Percentiles rank a stretch among this genome's conserved stretches.
Conservation (phyloP, 2,113 vertebrate genomes). For the Nansenia antarctica region DNA sequence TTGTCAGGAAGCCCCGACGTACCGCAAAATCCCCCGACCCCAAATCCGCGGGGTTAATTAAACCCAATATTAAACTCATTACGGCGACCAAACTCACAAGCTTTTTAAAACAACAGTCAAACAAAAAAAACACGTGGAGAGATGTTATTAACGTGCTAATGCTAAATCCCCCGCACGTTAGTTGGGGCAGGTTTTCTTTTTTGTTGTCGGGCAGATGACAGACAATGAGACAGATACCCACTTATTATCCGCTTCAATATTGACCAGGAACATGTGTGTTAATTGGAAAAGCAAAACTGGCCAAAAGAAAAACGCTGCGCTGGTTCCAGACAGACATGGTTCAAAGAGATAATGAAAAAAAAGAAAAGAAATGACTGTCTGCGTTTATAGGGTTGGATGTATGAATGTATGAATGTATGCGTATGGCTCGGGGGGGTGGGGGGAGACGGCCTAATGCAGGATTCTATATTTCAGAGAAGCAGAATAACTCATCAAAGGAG, state of each 20-base stretch:
- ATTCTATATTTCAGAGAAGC: constrained; percentile 62
- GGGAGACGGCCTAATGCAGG: constrained; percentile 38
- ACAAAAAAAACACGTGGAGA: constrained; percentile 45
- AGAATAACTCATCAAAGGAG: constrained; percentile 68
- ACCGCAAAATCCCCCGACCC: constrained; percentile 51
- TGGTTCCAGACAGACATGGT: too few species aligned
- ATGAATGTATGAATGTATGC: constrained; percentile 33
- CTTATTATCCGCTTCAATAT: constrained; percentile 76
- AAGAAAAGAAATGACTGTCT: constrained; percentile 57
- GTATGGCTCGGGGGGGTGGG: constrained; percentile 49
- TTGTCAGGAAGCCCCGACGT: constrained; percentile 24
- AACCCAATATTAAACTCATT: constrained; percentile 77
- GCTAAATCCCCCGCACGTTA: constrained; percentile 55
- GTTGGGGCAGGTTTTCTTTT: constrained; percentile 49
- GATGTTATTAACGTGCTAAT: constrained; percentile 73
- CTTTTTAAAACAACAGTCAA: constrained; percentile 64
- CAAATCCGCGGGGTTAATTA: constrained; percentile 73
- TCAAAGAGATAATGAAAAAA: constrained; percentile 64
- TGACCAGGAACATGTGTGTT: constrained; percentile 61
- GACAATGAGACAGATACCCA: constrained; percentile 63
- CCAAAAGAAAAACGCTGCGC: too few species aligned
- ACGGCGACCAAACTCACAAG: constrained; percentile 72
- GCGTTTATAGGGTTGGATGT: constrained; percentile 42
- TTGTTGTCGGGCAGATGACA: constrained; percentile 44
- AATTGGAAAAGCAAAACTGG: constrained; percentile 74